Percentiles rank a stretch among this genome's conserved stretches.
Conservation (phyloP, 2,797 vertebrate genomes). For the Danio choprae region DNA sequence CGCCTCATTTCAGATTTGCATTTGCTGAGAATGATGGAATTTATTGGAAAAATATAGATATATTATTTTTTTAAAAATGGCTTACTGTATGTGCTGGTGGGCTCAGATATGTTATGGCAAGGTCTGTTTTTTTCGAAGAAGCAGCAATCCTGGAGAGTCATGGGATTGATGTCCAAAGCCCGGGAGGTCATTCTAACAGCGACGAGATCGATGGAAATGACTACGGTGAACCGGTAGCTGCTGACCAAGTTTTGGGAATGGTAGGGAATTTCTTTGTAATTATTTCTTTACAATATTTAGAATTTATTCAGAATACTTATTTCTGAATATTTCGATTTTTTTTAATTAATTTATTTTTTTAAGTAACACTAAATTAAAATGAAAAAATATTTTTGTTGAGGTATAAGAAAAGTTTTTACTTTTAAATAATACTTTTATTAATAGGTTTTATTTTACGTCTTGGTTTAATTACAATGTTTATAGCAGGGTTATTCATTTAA, state of each 20-base stretch:
- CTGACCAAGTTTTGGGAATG: constrained; percentile 48
- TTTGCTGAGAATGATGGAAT: constrained; percentile 25
- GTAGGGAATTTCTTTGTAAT: constrained; percentile 31
- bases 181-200: constrained; percentile 95
- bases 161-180: constrained; percentile 97
- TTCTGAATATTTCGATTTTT: not conserved
- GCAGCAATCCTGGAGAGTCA: constrained; percentile 99
- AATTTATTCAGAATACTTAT: too few relatives aligned
- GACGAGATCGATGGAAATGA: constrained; percentile 96
- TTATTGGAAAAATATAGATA: not conserved
- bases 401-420: too few relatives aligned
- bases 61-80: not conserved
- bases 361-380: too few relatives aligned
- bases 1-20: constrained; percentile 9
- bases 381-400: too few relatives aligned
- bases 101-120: constrained; percentile 91
- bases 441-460: too few relatives aligned
- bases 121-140: constrained; percentile 99
- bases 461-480: too few relatives aligned
- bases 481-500: too few relatives aligned
- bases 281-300: not conserved
- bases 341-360: not conserved
- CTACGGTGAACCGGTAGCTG: constrained; percentile 91
- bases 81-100: not conserved
- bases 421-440: too few relatives aligned